These are phyloP conservation scores for Cistogaster globosa DNA, from an alignment of 2,888 invertebrate genomes.

Conservation along the genomic window DNA sequence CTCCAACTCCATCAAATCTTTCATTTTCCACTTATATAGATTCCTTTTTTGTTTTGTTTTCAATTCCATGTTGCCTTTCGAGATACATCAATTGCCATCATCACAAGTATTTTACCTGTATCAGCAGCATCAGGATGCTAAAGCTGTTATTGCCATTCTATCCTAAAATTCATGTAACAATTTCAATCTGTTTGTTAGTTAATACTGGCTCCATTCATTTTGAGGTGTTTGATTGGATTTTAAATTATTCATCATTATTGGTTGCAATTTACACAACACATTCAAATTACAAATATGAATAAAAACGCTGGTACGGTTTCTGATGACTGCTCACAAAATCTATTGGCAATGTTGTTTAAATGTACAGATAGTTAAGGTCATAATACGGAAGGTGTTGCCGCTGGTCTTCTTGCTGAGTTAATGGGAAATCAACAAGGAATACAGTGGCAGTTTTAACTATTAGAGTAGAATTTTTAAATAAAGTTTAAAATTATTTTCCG, in stretches of 20 bases:
- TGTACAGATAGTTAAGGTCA: not conserved
- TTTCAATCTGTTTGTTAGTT: slow-evolving; percentile 39
- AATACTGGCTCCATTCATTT: slow-evolving; percentile 76
- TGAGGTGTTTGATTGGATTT: slow-evolving; percentile 83
- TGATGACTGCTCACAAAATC: not conserved
- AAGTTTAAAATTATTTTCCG: no score
- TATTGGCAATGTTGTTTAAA: slow-evolving; percentile 5
- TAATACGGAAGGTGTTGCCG: slow-evolving; percentile 23
- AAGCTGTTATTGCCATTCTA: slow-evolving; percentile 62
- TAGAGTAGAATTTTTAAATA: not conserved
- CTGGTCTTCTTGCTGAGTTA: slow-evolving; percentile 33
- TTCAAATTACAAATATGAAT: slow-evolving; percentile 26
- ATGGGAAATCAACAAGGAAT: slow-evolving; percentile 15
- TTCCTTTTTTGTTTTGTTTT: slow-evolving; percentile 28
- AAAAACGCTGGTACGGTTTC: not conserved
- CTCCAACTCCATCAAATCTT: slow-evolving; percentile 67
- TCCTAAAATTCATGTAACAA: slow-evolving; percentile 35
- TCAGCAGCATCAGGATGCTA: slow-evolving; percentile 46
- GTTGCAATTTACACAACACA: slow-evolving; percentile 78
- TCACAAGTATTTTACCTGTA: slow-evolving; percentile 18
- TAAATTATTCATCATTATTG: slow-evolving; percentile 83
- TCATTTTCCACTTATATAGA: slow-evolving; percentile 20
- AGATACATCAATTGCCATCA: slow-evolving; percentile 65
- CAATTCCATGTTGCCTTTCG: slow-evolving; percentile 5
- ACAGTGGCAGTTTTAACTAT: slow-evolving; percentile 18